A percentile compares a stretch with the other conserved stretches of the same genome.
Conservation (phyloP, 2,113 vertebrate species). For the Hippopotamus amphibius region DNA sequence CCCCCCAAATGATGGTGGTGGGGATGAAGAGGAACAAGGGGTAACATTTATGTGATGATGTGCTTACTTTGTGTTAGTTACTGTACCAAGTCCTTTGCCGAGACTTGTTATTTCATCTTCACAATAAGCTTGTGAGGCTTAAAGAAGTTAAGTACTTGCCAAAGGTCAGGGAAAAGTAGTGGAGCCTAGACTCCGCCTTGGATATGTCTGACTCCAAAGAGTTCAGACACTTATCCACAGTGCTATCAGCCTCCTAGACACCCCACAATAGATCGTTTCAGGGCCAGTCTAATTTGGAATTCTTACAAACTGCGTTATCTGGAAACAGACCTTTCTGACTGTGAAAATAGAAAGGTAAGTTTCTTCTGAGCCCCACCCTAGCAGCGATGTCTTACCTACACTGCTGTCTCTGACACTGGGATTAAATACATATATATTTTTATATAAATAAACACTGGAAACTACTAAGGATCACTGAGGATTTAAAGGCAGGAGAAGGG, state of each 20-base stretch:
- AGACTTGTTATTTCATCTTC: not conserved
- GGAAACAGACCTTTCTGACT: not conserved
- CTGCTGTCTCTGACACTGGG: not conserved
- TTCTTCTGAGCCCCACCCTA: not conserved
- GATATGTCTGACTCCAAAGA: not conserved
- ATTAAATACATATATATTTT: not conserved
- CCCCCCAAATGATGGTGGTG: not conserved
- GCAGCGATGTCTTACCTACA: not conserved
- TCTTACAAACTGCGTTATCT: not conserved
- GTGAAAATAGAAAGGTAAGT: not conserved
- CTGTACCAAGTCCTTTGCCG: not conserved
- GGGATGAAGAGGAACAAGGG: not conserved
- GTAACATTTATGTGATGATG: not conserved
- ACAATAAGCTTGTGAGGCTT: not conserved
- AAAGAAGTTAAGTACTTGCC: not conserved
- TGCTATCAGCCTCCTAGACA: not conserved
- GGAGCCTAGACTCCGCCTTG: not conserved
- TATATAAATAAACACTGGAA: not conserved
- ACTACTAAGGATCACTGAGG: not conserved
- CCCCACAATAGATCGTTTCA: not conserved
- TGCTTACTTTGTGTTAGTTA: not conserved
- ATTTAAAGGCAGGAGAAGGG: not conserved
- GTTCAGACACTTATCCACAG: not conserved
- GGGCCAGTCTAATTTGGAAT: not conserved
- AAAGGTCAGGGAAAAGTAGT: not conserved